Conservation (phyloP, 2,888 invertebrate genomes). For the Volucella bombylans region DNA sequence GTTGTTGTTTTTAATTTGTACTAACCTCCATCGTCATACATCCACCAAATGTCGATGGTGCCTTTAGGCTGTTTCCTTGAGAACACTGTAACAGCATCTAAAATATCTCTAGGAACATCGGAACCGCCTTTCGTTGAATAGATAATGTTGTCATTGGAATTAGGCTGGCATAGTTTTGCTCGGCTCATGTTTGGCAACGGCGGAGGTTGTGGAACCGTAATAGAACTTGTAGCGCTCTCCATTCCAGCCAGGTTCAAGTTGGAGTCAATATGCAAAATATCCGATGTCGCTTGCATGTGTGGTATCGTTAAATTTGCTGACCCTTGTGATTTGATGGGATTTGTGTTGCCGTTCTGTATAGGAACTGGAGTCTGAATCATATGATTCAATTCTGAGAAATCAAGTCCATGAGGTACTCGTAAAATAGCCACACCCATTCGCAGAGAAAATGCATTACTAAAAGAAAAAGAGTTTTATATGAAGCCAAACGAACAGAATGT, state of each 20-base stretch:
- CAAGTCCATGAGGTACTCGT: slow-evolving; percentile 92
- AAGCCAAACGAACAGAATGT: background rate
- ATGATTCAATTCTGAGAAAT: slow-evolving; percentile 85
- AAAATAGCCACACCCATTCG: slow-evolving; percentile 95
- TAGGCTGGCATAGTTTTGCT: slow-evolving; percentile 78
- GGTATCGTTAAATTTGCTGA: slow-evolving; percentile 79
- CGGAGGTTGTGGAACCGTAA: slow-evolving; percentile 78
- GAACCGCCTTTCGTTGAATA: slow-evolving; percentile 85
- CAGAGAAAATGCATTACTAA: slow-evolving; percentile 95
- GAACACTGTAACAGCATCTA: slow-evolving; percentile 89
- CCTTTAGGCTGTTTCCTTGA: slow-evolving; percentile 90
- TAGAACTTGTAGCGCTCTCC: slow-evolving; percentile 79
- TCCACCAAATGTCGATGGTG: slow-evolving; percentile 97
- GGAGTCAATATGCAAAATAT: slow-evolving; percentile 87
- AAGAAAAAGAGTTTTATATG: slow-evolving; percentile 66
- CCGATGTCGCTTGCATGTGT: slow-evolving; percentile 79
- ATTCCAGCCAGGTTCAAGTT: slow-evolving; percentile 86
- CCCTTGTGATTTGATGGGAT: slow-evolving; percentile 73
- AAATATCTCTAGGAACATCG: slow-evolving; percentile 86
- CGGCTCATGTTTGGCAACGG: slow-evolving; percentile 80
- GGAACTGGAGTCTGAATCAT: slow-evolving; percentile 76
- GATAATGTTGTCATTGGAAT: slow-evolving; percentile 82
- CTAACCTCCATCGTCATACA: slow-evolving; percentile 94
- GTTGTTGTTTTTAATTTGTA: background rate
- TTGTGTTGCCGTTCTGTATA: slow-evolving; percentile 76